A percentile compares a stretch with the other conserved stretches of the same genome.
Evolutionary conservation across 92 coral and sea anemone species (phyloP).

Genomic region (Umimayanthus kanabou): DNA sequence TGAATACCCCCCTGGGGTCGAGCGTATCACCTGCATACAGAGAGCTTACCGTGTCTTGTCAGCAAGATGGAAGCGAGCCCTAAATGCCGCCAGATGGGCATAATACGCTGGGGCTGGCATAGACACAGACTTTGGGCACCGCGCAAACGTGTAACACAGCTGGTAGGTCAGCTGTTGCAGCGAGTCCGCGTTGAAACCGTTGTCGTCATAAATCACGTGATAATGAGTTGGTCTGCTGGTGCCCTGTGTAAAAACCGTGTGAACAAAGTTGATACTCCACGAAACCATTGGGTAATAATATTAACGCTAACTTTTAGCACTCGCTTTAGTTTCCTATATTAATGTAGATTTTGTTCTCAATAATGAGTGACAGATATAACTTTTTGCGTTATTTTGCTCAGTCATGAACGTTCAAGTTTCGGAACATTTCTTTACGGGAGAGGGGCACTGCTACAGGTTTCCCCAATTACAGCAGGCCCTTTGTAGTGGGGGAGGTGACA

Average conservation of each 20-base stretch:
- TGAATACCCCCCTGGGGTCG: not conserved
- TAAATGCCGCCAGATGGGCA: slow-evolving; percentile 53
- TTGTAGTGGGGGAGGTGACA: too few relatives aligned
- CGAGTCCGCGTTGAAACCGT: slow-evolving; percentile 42
- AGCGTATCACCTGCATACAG: not conserved
- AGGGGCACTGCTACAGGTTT: too few relatives aligned
- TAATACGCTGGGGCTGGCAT: slow-evolving; percentile 48
- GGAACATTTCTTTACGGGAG: too few relatives aligned
- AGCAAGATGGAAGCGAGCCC: slow-evolving; percentile 14
- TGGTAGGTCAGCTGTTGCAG: slow-evolving; percentile 47
- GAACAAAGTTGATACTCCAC: too few relatives aligned
- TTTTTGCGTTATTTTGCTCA: too few relatives aligned
- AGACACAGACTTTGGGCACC: slow-evolving; percentile 44
- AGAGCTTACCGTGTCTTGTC: not conserved
- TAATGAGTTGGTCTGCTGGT: slow-evolving; percentile 50
- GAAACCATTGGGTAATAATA: too few relatives aligned
- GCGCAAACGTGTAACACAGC: slow-evolving; percentile 48
- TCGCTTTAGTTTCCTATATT: too few relatives aligned
- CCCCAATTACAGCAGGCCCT: too few relatives aligned
- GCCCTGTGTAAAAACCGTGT: slow-evolving; percentile 39
- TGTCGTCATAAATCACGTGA: slow-evolving; percentile 49
- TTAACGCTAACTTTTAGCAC: too few relatives aligned
- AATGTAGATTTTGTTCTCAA: too few relatives aligned
- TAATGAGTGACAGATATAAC: too few relatives aligned
- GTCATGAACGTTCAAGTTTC: too few relatives aligned